Evolutionary conservation across 2,888 invertebrate genomes (phyloP).

Genomic region (Drosophila formosana): DNA sequence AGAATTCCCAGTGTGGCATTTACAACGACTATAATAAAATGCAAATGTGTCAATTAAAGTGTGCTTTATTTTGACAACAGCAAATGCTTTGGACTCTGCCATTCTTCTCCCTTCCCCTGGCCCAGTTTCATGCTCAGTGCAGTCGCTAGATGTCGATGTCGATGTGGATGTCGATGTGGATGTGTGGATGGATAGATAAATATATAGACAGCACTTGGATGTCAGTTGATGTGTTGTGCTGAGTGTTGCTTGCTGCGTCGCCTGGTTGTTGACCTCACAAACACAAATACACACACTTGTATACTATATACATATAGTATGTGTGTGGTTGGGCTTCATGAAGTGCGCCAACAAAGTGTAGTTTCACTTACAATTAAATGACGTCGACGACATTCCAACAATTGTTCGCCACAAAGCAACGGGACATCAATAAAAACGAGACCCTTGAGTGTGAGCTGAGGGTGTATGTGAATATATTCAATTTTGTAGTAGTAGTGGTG

Average conservation of each 20-base stretch:
- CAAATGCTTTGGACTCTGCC: constrained; percentile 39
- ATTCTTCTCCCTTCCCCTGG: constrained; percentile 4
- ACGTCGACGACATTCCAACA: constrained; percentile 77
- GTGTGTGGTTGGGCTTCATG: constrained; percentile 16
- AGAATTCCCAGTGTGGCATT: constrained; percentile 60
- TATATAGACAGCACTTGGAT: constrained; percentile 71
- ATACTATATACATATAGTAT: constrained; percentile 12
- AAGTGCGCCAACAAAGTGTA: constrained; percentile 67
- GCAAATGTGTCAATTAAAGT: constrained; percentile 82
- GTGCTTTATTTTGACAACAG: constrained; percentile 80
- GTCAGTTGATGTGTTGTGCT: constrained; percentile 64
- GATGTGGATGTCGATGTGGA: constrained; percentile 38
- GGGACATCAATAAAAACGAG: constrained; percentile 79
- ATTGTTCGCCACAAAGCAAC: constrained; percentile 74
- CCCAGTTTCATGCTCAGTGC: constrained; percentile 12
- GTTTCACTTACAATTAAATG: constrained; percentile 82
- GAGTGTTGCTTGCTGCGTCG: constrained; percentile 63
- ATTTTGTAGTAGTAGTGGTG: constrained; percentile 26
- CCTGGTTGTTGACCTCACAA: constrained; percentile 75
- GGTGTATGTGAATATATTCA: constrained; percentile 4
- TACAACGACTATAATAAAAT: constrained; percentile 66
- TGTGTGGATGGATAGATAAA: constrained; percentile 49
- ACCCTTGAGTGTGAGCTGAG: constrained; percentile 52
- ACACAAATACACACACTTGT: constrained; percentile 24
- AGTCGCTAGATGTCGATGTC: constrained; percentile 16